Evolutionary conservation across 2,888 invertebrate genomes (phyloP), one percentile per base, ranked within the genome.

Genomic region (Cataglyphis cursor): DNA sequence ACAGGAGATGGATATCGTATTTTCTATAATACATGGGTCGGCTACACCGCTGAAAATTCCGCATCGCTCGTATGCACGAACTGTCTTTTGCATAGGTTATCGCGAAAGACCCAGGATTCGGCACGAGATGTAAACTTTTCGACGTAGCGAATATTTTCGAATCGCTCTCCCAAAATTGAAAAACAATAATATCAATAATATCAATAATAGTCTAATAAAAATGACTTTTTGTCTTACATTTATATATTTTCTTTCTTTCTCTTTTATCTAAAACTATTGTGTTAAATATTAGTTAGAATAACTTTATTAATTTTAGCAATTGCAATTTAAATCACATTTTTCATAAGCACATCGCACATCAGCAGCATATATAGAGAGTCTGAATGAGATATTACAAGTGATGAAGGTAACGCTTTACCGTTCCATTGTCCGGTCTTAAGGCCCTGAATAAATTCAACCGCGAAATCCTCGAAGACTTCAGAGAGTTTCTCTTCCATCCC

Each of bases 1-100:
- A 90, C 89, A 87, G 68, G 87, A 90, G 90, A 90, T 90, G 88
- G 89, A 90, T 90, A 90, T 90, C 90, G 90, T 88, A 90, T 89
- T 89, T 82, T 88, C 89, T 90, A 87, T 90, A 90, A 90, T 90
- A 83, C 89, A 90, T 89, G 85, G 85, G 86, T 72, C 82, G 83
- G 85, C 83, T 83, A 83, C 82, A 85, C 61, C 88, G 82, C 44
- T 90, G 90, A 88, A 35, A 35, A 90, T 90, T 90, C 90, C 85
- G 85, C 84, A 64, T 41, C 80, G 59, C 76, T 65, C 68, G 70
- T 81, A 84, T 64, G 85, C 86, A 87, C 87, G 85, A 85, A 87
- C 87, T 83, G 90, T 87, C 90, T 90, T 90, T 90, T 90, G 86
- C 90, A 89, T 90, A 90, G 88, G 89, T 90, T 88, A 90, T 90